Evolutionary conservation across 2,888 invertebrate genomes (phyloP), one percentile per base, ranked within the genome.

Genomic region (Ganaspis brasiliensis): DNA sequence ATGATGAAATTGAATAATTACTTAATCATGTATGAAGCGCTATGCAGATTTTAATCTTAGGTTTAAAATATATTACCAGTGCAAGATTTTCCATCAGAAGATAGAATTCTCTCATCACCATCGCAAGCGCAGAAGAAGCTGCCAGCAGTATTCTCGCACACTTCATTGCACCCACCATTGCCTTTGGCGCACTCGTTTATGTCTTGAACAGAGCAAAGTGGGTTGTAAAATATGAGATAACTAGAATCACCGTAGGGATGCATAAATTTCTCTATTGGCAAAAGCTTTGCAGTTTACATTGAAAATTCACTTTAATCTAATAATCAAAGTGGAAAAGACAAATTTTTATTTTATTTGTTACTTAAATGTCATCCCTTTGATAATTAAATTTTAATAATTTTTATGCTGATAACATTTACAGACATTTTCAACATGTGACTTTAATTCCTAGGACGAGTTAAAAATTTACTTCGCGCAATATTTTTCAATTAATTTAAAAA

Each of bases 91-190:
- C 88, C 88, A 77, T 91, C 90, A 14, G 87, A 75, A 19, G 90
- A 87, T 81, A 91, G 79, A 21, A 87, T 85, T 82, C 87, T 87
- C 79, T 91, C 91, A 79, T 91, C 91, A 35, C 91, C 91, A 57
- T 90, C 87, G 85, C 94, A 94, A 14, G 92, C 91, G 81, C 94
- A 95, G 79, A 92, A 91, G 80, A 90, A 92, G 76, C 93, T 92
- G 6, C 94, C 94, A 37, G 92, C 92, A 4, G 92, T 92, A 78
- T 94, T 93, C 79, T 93, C 92, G 87, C 95, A 95, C 56, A 93
- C 92, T 79, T 93, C 93, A 0, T 91, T 92, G 79, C 95, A 95
- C 37, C 93, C 94, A 35, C 92, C 92, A 73, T 92, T 93, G 73
- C 88, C 87, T 26, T 83, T 80, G 5, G 90, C 87, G 84, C 94